Base-by-base conservation (phyloP, 35 echinoderm and acorn worm genomes). In the Amphiura filiformis region DNA sequence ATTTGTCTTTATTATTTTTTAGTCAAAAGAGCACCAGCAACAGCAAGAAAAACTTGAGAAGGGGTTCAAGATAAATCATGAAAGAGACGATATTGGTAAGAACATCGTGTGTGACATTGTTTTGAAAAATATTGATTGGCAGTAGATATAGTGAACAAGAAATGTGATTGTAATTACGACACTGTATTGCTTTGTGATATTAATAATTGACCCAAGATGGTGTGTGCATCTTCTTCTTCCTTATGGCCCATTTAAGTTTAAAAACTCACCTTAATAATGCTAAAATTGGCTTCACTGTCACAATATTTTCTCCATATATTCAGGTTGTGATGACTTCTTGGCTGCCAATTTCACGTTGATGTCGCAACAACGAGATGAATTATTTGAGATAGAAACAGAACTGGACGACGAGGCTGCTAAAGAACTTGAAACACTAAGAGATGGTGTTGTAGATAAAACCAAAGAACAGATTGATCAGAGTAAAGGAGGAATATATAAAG, bases 31-130 rank as follows among this genome's bases (percentile, higher is more conserved):
- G 34, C 91, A 97, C 36, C 84, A 85, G 23, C 79, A 88, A 75
- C 56, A 88, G 31, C 82, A 91, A 11, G 88, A 65, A 35, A 78
- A 97, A 26, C 87, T 97, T 93, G 95, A 93, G 82, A 92, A 94
- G 23, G 87, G 93, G 15, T 83, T 94, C 31, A 89, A 91, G 47
- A 28, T 86, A 23, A 91, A 86, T 47, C 84, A 85, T 13, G 85
- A 89, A 78, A 82, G 83, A 44, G 84, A 86, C 32, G 77, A 90
- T 61, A 23, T 90, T 0, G 93, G 93, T 94, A 85, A 90, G 81
- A n/a, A n/a, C n/a, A n/a, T n/a, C n/a, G n/a, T n/a, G n/a, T n/a
- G n/a, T n/a, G n/a, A n/a, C n/a, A n/a, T n/a, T n/a, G n/a, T n/a
- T n/a, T n/a, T n/a, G n/a, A n/a, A n/a, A n/a, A n/a, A n/a, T n/a